A percentile compares a stretch with the other conserved stretches of the same genome.
phyloP scores from a whole-genome alignment of 1,140 invertebrate species.

The Temnothorax curvispinosus region DNA sequence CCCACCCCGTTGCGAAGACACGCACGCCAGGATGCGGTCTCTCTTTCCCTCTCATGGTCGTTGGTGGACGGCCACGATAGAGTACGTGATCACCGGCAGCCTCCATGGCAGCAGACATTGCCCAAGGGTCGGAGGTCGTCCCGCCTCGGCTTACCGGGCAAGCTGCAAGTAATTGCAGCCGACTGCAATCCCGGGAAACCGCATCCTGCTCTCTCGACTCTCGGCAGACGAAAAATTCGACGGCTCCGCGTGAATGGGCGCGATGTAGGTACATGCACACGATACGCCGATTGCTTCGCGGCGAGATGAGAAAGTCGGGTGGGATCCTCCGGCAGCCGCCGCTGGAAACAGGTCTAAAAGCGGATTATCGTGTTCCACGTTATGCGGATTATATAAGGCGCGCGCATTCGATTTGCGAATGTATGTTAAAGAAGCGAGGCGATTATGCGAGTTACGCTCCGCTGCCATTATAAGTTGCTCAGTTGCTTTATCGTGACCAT shows the following conservation, averaged over 20 bases:
- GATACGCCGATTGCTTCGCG: constrained; percentile 50
- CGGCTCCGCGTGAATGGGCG: constrained; percentile 65
- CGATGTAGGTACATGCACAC: constrained; percentile 46
- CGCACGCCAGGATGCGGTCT: constrained; percentile 47
- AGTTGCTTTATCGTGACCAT: not conserved
- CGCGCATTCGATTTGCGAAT: constrained; percentile 43
- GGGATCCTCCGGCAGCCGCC: constrained; percentile 10
- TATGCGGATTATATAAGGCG: constrained; percentile 47
- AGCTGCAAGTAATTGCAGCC: constrained; percentile 80
- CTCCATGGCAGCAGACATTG: constrained; percentile 77
- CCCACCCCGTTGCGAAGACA: constrained; percentile 47
- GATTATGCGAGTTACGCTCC: constrained; percentile 31
- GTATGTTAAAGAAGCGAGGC: constrained; percentile 21
- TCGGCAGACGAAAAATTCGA: constrained; percentile 67
- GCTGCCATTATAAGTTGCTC: not conserved
- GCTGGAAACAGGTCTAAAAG: constrained; percentile 42
- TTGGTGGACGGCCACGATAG: constrained; percentile 75
- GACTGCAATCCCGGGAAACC: constrained; percentile 78
- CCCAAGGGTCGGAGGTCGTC: constrained; percentile 79
- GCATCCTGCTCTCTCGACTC: constrained; percentile 67
- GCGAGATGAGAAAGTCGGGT: constrained; percentile 58
- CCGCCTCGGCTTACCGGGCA: constrained; percentile 81
- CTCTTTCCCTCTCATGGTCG: constrained; percentile 40
- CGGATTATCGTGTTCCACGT: constrained; percentile 48
- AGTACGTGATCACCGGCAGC: constrained; percentile 82